Percentiles rank a stretch among this genome's conserved stretches.
These are phyloP conservation scores for Mobula birostris DNA, from an alignment of 2,113 vertebrate species.

Conservation along the genomic window DNA sequence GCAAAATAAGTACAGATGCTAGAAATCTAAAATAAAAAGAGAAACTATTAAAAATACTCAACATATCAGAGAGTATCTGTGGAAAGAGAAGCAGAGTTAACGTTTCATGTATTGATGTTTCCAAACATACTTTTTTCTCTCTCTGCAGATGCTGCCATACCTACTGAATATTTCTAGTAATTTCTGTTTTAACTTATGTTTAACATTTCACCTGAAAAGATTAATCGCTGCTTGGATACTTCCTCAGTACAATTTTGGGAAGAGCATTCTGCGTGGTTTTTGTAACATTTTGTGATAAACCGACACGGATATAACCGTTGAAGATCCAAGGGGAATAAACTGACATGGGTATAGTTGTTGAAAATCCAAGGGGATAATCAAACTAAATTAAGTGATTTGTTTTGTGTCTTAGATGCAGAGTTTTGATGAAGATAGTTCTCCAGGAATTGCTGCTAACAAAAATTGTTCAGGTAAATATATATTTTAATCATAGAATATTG, in stretches of 20 bases:
- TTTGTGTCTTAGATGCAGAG: conserved; percentile 51
- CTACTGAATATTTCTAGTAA: too few relatives aligned
- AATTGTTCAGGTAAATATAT: conserved; percentile 43
- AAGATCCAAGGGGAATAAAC: neutral
- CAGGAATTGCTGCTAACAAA: conserved; percentile 43
- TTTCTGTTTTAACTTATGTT: neutral
- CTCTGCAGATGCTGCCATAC: too few relatives aligned
- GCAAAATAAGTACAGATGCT: too few relatives aligned
- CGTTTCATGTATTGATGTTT: too few relatives aligned
- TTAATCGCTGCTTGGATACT: too few relatives aligned
- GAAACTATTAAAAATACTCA: too few relatives aligned
- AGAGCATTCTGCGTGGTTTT: neutral
- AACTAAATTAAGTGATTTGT: neutral
- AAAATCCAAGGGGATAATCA: neutral
- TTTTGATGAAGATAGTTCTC: conserved; percentile 52
- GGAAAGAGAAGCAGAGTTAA: too few relatives aligned
- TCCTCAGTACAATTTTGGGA: neutral
- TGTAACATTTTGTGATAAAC: neutral
- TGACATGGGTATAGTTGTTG: neutral
- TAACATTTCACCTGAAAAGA: neutral
- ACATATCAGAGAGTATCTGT: too few relatives aligned
- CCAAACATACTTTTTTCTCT: too few relatives aligned
- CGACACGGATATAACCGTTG: neutral
- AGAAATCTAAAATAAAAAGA: too few relatives aligned
- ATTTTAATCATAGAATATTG: neutral